phyloP scores from a whole-genome alignment of 2,888 invertebrate species.

The Papilio demoleus region DNA sequence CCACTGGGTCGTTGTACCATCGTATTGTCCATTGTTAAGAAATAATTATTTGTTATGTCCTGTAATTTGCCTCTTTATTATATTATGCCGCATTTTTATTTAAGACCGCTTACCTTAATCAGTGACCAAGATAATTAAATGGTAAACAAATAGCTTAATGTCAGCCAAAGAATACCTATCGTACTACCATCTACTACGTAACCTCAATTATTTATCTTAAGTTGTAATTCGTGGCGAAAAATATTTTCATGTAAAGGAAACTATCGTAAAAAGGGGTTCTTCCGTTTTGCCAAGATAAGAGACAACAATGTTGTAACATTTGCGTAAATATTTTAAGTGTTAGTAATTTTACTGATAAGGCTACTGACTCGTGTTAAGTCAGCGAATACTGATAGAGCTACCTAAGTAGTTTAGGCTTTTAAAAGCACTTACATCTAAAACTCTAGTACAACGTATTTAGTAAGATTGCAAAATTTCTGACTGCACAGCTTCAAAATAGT shows the following conservation, averaged over 20 bases:
- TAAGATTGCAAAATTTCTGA: no score
- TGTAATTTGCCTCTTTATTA: not conserved
- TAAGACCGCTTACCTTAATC: not conserved
- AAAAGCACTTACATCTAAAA: no score
- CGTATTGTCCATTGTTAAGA: slow-evolving; percentile 27
- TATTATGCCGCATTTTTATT: not conserved
- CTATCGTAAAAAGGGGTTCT: not conserved
- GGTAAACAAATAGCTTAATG: not conserved
- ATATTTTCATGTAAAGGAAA: not conserved
- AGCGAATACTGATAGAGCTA: not conserved
- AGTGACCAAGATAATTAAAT: not conserved
- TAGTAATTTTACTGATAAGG: slow-evolving; percentile 7
- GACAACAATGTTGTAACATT: not conserved
- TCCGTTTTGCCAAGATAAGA: slow-evolving; percentile 13
- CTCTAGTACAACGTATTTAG: no score
- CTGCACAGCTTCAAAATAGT: no score
- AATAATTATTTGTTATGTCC: slow-evolving; percentile 21
- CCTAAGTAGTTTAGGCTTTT: not conserved
- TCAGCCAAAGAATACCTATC: no score
- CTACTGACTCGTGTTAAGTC: not conserved
- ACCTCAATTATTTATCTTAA: not conserved
- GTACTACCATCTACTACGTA: no score
- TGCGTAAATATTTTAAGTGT: slow-evolving; percentile 3
- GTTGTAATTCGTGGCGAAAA: not conserved
- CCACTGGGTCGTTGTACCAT: slow-evolving; percentile 34